These are phyloP conservation scores for Heliconius hewitsoni DNA, from an alignment of 1,140 invertebrate genomes.

Conservation along the genomic window DNA sequence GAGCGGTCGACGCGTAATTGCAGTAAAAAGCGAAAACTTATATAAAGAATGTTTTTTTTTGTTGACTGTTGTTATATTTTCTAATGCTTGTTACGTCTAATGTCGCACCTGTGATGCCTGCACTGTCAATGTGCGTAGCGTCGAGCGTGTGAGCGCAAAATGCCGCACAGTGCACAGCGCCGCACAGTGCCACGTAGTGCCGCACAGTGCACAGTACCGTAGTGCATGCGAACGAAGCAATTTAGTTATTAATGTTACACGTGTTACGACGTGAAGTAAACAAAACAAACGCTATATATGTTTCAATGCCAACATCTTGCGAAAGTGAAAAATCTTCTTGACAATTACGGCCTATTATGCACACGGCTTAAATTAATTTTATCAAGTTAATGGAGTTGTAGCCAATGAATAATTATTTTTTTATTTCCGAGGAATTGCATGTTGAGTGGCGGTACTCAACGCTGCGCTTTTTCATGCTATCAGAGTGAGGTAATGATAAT, in stretches of 20 bases:
- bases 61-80: conserved; percentile 34
- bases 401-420: no score
- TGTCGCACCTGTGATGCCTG: conserved; percentile 37
- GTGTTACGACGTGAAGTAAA: background rate
- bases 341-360: background rate
- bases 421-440: no score
- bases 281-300: background rate
- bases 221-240: background rate
- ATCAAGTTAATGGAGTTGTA: background rate
- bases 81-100: conserved; percentile 43
- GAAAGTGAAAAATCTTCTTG: background rate
- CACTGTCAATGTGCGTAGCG: background rate
- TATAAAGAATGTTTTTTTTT: conserved; percentile 1
- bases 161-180: background rate
- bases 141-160: background rate
- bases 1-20: conserved; percentile 44
- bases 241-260: background rate
- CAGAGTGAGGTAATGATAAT: no score
- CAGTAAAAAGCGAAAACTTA: conserved; percentile 48
- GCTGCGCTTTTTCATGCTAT: background rate
- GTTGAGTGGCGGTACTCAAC: no score
- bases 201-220: background rate
- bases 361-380: background rate
- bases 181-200: background rate
- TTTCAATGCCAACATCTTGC: background rate